Evolutionary conservation across 2,113 vertebrate genomes (phyloP), one percentile per base, ranked within the genome.

Genomic region (Hippocampus mohnikei): DNA sequence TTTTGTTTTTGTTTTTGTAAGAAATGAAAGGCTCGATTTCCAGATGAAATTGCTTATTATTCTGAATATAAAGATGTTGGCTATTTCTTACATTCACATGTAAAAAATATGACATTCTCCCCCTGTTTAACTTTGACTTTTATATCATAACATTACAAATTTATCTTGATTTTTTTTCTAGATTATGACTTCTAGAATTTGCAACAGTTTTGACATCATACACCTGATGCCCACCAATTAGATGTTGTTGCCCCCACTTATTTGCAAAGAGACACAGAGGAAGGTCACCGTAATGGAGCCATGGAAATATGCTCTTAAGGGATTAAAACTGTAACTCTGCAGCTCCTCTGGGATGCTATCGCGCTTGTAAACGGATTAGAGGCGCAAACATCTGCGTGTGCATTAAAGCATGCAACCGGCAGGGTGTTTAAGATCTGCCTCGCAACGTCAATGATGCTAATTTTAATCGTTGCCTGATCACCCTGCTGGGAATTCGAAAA

Each of bases 251-350:
- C 60, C 8, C 16, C 41, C 18, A 61, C 8, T 40, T 21, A 8
- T 20, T 20, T 37, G 72, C 58, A 81, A 84, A 84, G 80, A 79
- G 81, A 74, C 72, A 80, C 58, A 62, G 83, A 77, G 70, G 62
- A 80, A 67, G 80, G 85, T 74, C 83, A 85, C 71, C 81, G 80
- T 83, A 87, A 80, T 75, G 37, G 66, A 81, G 80, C 80, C 7
- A 50, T 72, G 77, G n/a, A 88, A 90, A 88, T 88, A 80, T 83
- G 80, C 62, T 84, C 80, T 86, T 83, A 88, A 77, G 83, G 84
- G 74, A 83, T 87, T 84, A 87, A 77, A 80, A 83, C 68, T 59
- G 67, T 79, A 82, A 84, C 75, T 75, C 81, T 76, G 78, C 77
- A 42, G 81, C 73, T 75, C 74, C 79, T 84, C 69, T 23, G 53